phyloP scores from a whole-genome alignment of 2,888 invertebrate species.

The Embidobia sp. region DNA sequence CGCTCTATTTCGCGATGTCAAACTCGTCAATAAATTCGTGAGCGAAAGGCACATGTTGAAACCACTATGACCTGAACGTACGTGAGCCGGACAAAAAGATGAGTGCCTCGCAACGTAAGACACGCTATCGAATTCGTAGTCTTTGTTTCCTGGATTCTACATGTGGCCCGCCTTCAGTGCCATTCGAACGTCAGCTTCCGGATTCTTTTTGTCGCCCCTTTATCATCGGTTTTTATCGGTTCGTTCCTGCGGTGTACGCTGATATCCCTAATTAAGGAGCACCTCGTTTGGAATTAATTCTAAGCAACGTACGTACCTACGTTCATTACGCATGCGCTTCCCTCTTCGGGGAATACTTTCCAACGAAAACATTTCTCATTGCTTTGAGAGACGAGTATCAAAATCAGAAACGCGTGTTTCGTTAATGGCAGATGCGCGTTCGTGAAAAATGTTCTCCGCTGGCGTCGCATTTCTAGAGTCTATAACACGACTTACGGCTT shows the following conservation, averaged over 20 bases:
- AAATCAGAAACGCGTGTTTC: slow-evolving; percentile 24
- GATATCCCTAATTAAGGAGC: slow-evolving; percentile 42
- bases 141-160: slow-evolving; percentile 56
- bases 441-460: slow-evolving; percentile 40
- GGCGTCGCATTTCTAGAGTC: slow-evolving; percentile 24
- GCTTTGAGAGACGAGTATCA: slow-evolving; percentile 16
- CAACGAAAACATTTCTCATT: slow-evolving; percentile 41
- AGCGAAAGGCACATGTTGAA: slow-evolving; percentile 76
- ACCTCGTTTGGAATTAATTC: slow-evolving; percentile 40
- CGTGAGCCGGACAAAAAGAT: slow-evolving; percentile 39
- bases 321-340: too few relatives aligned
- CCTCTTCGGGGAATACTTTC: slow-evolving; percentile 7
- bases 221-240: not conserved
- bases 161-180: slow-evolving; percentile 45
- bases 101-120: slow-evolving; percentile 44
- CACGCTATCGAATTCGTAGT: slow-evolving; percentile 50
- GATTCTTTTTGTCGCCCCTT: too few relatives aligned
- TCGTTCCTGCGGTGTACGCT: not conserved
- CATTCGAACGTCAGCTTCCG: slow-evolving; percentile 26
- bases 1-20: slow-evolving; percentile 62
- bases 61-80: slow-evolving; percentile 63
- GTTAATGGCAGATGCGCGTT: slow-evolving; percentile 37
- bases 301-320: too few relatives aligned
- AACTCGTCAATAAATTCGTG: slow-evolving; percentile 65
- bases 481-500: slow-evolving; percentile 14